Conservation (phyloP, 2,888 invertebrate species). For the Ochlodes sylvanus region DNA sequence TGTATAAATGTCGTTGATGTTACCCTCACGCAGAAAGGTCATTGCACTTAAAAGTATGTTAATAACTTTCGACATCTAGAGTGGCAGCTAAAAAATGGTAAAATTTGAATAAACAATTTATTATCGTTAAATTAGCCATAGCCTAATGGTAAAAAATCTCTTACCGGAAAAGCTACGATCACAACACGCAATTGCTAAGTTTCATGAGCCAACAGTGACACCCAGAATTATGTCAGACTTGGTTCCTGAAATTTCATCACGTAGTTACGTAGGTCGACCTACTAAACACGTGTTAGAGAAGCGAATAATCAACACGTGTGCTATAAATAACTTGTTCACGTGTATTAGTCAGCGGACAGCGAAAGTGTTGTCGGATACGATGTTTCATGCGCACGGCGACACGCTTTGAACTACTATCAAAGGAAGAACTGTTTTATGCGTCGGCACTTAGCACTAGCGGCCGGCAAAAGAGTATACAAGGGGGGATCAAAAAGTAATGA, state of each 20-base stretch:
- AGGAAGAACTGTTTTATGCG: neutral
- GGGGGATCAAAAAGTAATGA: too few relatives aligned
- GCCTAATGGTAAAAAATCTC: too few relatives aligned
- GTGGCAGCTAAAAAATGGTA: too few relatives aligned
- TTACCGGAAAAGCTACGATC: too few relatives aligned
- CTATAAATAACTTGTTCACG: slow-evolving; percentile 7
- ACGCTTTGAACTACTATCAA: neutral
- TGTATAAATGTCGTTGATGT: too few relatives aligned
- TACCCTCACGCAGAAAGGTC: too few relatives aligned
- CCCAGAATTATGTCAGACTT: neutral
- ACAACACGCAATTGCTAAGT: too few relatives aligned
- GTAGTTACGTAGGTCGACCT: neutral
- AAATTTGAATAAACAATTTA: too few relatives aligned
- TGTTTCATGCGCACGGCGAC: neutral
- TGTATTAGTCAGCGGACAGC: slow-evolving; percentile 30
- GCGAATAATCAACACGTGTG: neutral
- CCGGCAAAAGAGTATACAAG: too few relatives aligned
- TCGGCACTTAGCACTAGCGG: neutral
- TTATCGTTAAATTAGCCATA: too few relatives aligned
- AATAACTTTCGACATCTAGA: too few relatives aligned
- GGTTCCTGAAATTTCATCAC: neutral
- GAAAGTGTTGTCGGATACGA: slow-evolving; percentile 29
- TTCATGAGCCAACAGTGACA: neutral
- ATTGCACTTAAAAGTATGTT: too few relatives aligned
- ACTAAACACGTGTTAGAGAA: neutral